A percentile compares a stretch with the other conserved stretches of the same genome.
Evolutionary conservation across 2,888 invertebrate species (phyloP).

Genomic region (Epinotia brunnichana): DNA sequence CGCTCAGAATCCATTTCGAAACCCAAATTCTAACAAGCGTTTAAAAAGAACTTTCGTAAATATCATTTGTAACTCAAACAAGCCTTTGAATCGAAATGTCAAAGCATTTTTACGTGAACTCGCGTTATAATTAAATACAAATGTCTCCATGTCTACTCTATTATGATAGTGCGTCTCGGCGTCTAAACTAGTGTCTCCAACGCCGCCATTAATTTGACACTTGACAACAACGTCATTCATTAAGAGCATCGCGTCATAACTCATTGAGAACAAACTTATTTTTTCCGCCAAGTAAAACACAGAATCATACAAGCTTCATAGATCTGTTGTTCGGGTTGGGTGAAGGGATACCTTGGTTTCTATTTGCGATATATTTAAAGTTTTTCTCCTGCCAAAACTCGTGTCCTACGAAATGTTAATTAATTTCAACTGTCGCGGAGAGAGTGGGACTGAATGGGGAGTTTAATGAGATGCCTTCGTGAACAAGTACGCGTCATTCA

Average conservation of each 20-base stretch:
- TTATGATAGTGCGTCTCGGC: slow-evolving; percentile 52
- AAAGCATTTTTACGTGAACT: slow-evolving; percentile 67
- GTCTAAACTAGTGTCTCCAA: slow-evolving; percentile 55
- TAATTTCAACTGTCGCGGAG: slow-evolving; percentile 73
- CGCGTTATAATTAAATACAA: slow-evolving; percentile 66
- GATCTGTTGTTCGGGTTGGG: not conserved
- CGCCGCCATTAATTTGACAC: slow-evolving; percentile 72
- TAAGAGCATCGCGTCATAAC: slow-evolving; percentile 71
- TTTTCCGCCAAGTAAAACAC: slow-evolving; percentile 13
- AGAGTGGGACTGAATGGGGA: slow-evolving; percentile 66
- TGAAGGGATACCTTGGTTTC: slow-evolving; percentile 51
- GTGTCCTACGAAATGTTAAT: slow-evolving; percentile 70
- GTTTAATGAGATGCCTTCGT: slow-evolving; percentile 59
- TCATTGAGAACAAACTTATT: slow-evolving; percentile 53
- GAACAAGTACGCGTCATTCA: slow-evolving; percentile 31
- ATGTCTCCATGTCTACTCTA: slow-evolving; percentile 63
- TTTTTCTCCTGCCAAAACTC: slow-evolving; percentile 77
- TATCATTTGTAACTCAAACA: slow-evolving; percentile 61
- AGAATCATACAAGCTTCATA: not conserved
- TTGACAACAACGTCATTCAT: slow-evolving; percentile 78
- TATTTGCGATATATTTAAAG: slow-evolving; percentile 75
- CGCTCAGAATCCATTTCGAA: slow-evolving; percentile 37
- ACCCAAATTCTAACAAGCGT: slow-evolving; percentile 30
- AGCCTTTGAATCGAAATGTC: slow-evolving; percentile 60
- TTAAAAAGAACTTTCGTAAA: slow-evolving; percentile 41